phyloP scores from a whole-genome alignment of 1,140 invertebrate species.

The Drosophila miranda region DNA sequence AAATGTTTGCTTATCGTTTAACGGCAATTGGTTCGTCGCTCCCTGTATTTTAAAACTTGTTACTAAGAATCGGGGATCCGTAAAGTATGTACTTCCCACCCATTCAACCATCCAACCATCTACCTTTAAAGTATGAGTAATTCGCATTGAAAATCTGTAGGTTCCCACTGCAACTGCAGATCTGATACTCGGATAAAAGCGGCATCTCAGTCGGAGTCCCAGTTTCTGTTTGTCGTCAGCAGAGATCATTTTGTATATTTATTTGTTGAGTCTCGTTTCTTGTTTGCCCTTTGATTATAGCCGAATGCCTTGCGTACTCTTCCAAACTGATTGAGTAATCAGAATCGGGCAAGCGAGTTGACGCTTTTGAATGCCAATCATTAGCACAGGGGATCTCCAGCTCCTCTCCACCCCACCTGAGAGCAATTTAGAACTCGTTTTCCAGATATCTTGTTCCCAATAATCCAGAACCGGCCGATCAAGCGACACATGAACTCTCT shows the following conservation, averaged over 20 bases:
- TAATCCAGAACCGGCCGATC: background rate
- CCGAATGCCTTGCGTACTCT: conserved; percentile 16
- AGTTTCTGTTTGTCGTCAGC: background rate
- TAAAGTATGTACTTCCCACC: conserved; percentile 17
- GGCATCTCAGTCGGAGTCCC: background rate
- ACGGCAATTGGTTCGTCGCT: conserved; percentile 27
- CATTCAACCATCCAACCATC: no score
- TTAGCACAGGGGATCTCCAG: conserved; percentile 7
- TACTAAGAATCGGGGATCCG: conserved; percentile 43
- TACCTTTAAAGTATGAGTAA: background rate
- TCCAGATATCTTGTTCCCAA: conserved; percentile 6
- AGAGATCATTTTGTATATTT: conserved; percentile 6
- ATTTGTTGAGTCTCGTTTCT: conserved; percentile 7
- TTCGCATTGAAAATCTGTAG: conserved; percentile 22
- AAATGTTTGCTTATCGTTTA: conserved; percentile 64
- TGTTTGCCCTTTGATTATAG: conserved; percentile 31
- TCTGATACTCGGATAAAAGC: background rate
- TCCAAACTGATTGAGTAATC: conserved; percentile 23
- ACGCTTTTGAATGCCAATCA: no score
- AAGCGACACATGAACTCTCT: conserved; percentile 1
- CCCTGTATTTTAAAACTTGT: conserved; percentile 39
- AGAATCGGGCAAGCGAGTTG: background rate
- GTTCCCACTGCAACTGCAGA: conserved; percentile 28
- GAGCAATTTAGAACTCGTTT: conserved; percentile 35
- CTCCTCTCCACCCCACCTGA: background rate